A percentile compares a stretch with the other conserved stretches of the same genome.
Evolutionary conservation across 2,797 vertebrate species (phyloP).

Genomic region (Sebastes cheni): DNA sequence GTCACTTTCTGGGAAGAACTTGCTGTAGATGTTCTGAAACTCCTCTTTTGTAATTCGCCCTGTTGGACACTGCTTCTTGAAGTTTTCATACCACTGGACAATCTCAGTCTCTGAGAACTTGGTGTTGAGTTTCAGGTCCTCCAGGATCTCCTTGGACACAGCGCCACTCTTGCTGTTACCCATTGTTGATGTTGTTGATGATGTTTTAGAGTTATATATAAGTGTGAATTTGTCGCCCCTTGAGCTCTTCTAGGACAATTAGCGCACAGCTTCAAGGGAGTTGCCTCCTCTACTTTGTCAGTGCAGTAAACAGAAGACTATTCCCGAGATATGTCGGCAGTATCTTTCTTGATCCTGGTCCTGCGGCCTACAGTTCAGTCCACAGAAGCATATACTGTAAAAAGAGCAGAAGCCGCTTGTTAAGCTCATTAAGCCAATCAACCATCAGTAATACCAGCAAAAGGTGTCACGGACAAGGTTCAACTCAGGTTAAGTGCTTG

Average conservation of each 20-base stretch:
- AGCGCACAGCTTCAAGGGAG: neutral
- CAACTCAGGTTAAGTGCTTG: neutral
- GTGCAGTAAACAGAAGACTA: neutral
- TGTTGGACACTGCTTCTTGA: slow-evolving; percentile 81
- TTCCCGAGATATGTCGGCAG: neutral
- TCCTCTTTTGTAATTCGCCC: slow-evolving; percentile 76
- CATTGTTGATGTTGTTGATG: slow-evolving; percentile 60
- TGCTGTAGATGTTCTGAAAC: slow-evolving; percentile 81
- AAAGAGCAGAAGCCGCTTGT: slow-evolving; percentile 43
- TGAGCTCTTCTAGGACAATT: neutral
- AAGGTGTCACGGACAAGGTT: slow-evolving; percentile 29
- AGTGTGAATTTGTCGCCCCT: neutral
- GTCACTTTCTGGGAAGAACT: slow-evolving; percentile 83
- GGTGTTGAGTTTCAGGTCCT: slow-evolving; percentile 82
- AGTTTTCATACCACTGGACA: slow-evolving; percentile 82
- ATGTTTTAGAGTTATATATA: neutral
- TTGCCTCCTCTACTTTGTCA: slow-evolving; percentile 9
- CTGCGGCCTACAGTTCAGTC: slow-evolving; percentile 16
- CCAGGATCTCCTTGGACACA: slow-evolving; percentile 82
- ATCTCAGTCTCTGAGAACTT: slow-evolving; percentile 82
- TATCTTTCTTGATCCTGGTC: slow-evolving; percentile 23
- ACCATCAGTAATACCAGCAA: slow-evolving; percentile 22
- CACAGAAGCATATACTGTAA: slow-evolving; percentile 44
- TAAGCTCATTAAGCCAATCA: slow-evolving; percentile 65
- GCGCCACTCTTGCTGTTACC: slow-evolving; percentile 79